Evolutionary conservation across 2,113 vertebrate genomes (phyloP), one percentile per base, ranked within the genome.

Genomic region (Pseudorasbora parva): DNA sequence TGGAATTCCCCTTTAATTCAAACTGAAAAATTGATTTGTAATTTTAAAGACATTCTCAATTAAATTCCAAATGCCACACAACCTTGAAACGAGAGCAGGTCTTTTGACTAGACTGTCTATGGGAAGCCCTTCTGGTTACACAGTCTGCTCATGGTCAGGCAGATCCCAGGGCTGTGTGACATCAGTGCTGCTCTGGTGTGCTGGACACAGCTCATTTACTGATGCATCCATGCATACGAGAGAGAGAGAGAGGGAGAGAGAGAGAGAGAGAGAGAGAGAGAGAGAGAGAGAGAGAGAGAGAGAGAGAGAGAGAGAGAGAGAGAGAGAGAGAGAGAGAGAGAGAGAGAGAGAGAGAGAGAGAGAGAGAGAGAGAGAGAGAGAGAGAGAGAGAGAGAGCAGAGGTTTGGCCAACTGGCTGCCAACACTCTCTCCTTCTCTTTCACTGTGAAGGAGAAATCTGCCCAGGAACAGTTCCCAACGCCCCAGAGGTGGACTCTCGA

Each of bases 151-250:
- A 79, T 59, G 56, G 37, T 30, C 45, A 49, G 17, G 37, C 60
- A 19, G 47, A 82, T 51, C 62, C 30, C 56, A n/a, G 56, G 60
- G 37, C 79, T 59, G 15, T 25, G 64, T 43, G 73, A 82, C 79
- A 82, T 85, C 59, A 81, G 60, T 56, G 64, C 47, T 87, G 64
- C 77, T 84, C 62, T 56, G 66, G 73, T 64, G 72, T 83, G 84
- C 81, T 68, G 72, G 85, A 82, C 81, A 84, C 82, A 74, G 85
- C 81, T 86, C 85, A 84, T 88, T 89, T 83, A 71, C 78, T 84
- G n/a, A 59, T 69, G 60, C 73, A 77, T 73, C 85, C 73, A 85
- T 83, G 51, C 84, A 81, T 82, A 27, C 10, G 56, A 60, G 47
- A 27, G 23, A 33, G 23, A 23, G n/a, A 25, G 68, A 3, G 49